phyloP scores from a whole-genome alignment of 2,888 invertebrate species.

The Opisthograptis luteolata region DNA sequence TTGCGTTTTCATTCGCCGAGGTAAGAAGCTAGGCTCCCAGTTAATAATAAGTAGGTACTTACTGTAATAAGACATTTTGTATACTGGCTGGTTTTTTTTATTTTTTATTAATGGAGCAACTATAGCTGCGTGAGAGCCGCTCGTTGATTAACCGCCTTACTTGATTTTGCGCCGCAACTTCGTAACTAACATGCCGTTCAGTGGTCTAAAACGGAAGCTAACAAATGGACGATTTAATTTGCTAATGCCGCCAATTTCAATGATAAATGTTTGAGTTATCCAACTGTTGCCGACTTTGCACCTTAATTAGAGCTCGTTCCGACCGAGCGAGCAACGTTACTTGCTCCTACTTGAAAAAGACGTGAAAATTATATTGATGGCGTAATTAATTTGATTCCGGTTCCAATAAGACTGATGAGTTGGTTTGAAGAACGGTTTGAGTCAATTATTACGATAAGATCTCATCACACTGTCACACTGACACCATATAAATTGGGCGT shows the following conservation, averaged over 20 bases:
- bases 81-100: too few relatives aligned
- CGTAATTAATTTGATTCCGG: conserved; percentile 17
- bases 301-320: conserved; percentile 21
- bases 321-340: conserved; percentile 3
- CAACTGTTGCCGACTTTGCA: conserved; percentile 22
- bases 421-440: neutral
- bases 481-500: too few relatives aligned
- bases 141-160: too few relatives aligned
- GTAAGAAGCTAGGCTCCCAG: too few relatives aligned
- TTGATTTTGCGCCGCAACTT: conserved; percentile 16
- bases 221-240: conserved; percentile 38
- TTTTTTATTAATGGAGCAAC: too few relatives aligned
- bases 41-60: too few relatives aligned
- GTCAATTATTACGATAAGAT: neutral
- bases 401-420: conserved; percentile 3
- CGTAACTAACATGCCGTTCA: conserved; percentile 30
- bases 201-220: conserved; percentile 22
- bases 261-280: conserved; percentile 35
- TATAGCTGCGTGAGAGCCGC: too few relatives aligned
- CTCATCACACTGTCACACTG: too few relatives aligned
- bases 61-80: too few relatives aligned
- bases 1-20: too few relatives aligned
- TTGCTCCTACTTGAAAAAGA: conserved; percentile 15
- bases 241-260: conserved; percentile 35
- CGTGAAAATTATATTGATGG: conserved; percentile 20